These are phyloP conservation scores for Erpornis zantholeuca DNA, from an alignment of 2,113 vertebrate genomes.

Conservation along the genomic window DNA sequence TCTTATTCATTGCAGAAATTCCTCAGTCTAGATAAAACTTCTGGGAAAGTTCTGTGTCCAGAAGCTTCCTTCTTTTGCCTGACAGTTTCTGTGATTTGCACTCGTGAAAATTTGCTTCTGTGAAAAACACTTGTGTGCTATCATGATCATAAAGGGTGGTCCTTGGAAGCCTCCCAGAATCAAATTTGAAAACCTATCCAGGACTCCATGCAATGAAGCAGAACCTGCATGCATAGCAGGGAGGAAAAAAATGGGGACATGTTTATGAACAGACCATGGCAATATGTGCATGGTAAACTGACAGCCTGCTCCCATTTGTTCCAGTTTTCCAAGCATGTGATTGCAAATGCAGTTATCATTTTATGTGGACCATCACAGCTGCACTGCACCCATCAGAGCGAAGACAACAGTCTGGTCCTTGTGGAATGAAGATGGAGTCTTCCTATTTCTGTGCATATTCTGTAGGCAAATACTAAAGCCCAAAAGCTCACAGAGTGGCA, in stretches of 20 bases:
- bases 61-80: neutral
- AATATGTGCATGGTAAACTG: neutral
- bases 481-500: neutral
- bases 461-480: neutral
- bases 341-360: neutral
- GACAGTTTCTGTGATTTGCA: neutral
- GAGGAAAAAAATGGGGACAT: neutral
- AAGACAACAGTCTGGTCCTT: neutral
- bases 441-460: neutral
- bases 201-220: neutral
- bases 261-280: neutral
- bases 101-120: neutral
- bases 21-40: neutral
- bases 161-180: neutral
- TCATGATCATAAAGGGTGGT: neutral
- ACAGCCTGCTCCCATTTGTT: neutral
- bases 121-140: neutral
- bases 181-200: neutral
- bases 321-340: neutral
- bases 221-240: neutral
- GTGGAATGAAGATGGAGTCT: neutral
- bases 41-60: slow-evolving; percentile 1
- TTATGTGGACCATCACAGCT: neutral
- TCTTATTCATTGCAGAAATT: neutral
- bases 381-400: neutral